Percentiles rank a stretch among this genome's conserved stretches.
phyloP scores from a whole-genome alignment of 2,797 vertebrate species.

The Eutrigla gurnardus region DNA sequence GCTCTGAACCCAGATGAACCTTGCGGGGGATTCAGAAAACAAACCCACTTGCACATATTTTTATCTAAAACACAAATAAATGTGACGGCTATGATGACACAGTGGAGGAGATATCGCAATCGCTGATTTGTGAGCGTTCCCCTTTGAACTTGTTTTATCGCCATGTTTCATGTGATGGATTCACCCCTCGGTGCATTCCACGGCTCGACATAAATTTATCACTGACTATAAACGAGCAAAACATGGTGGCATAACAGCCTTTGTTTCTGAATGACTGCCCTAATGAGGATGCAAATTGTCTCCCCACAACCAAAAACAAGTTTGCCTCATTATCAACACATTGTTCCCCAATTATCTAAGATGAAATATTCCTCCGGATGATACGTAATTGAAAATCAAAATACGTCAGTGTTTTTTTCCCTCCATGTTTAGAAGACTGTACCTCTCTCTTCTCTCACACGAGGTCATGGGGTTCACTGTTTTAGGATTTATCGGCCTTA shows the following conservation, averaged over 20 bases:
- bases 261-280: slow-evolving; percentile 31
- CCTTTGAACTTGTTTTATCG: background rate
- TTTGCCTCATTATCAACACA: slow-evolving; percentile 57
- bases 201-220: slow-evolving; percentile 20
- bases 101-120: background rate
- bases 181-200: background rate
- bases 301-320: slow-evolving; percentile 6
- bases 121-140: background rate
- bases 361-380: slow-evolving; percentile 53
- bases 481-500: background rate
- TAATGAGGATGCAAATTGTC: slow-evolving; percentile 58
- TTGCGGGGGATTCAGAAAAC: slow-evolving; percentile 40
- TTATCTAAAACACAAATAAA: slow-evolving; percentile 15
- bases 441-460: slow-evolving; percentile 15
- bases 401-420: slow-evolving; percentile 45
- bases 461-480: slow-evolving; percentile 59
- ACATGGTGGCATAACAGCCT: slow-evolving; percentile 22
- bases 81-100: slow-evolving; percentile 11
- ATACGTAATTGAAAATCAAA: slow-evolving; percentile 54
- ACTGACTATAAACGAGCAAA: slow-evolving; percentile 29
- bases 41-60: slow-evolving; percentile 25
- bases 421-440: too few relatives aligned
- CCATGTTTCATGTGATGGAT: background rate
- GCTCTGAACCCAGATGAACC: slow-evolving; percentile 63
- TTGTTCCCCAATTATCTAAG: slow-evolving; percentile 57